Evolutionary conservation across 2,888 invertebrate genomes (phyloP).

Genomic region (Thera obeliscata): DNA sequence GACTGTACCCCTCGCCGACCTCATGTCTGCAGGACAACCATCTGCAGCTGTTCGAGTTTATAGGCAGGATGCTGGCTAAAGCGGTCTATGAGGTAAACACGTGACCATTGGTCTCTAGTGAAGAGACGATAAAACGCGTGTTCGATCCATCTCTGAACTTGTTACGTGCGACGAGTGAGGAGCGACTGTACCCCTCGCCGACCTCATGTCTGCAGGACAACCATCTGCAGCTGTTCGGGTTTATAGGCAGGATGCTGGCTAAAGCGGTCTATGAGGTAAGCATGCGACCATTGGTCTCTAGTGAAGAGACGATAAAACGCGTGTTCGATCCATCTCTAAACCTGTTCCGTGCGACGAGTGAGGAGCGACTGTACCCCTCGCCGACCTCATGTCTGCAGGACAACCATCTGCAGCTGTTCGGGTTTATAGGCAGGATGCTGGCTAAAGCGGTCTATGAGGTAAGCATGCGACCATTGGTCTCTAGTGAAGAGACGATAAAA

Average conservation of each 20-base stretch:
- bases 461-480: no score
- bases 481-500: no score
- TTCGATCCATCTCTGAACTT: conserved; percentile 98
- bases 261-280: conserved; percentile 98
- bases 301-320: conserved; percentile 85
- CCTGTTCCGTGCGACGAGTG: conserved; percentile 96
- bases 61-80: conserved; percentile 98
- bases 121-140: no score
- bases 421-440: conserved; percentile 99
- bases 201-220: conserved; percentile 98
- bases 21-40: conserved; percentile 99
- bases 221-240: conserved; percentile 97
- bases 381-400: conserved; percentile 98
- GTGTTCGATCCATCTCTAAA: conserved; percentile 99
- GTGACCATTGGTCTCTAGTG: no score
- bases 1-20: conserved; percentile 98
- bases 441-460: conserved; percentile 99
- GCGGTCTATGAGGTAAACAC: conserved; percentile 95
- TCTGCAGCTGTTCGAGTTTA: conserved; percentile 96
- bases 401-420: conserved; percentile 96
- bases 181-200: conserved; percentile 98
- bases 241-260: conserved; percentile 98
- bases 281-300: no score
- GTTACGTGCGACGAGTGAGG: conserved; percentile 97
- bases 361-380: conserved; percentile 98